Base-by-base conservation (phyloP, 92 coral and sea anemone genomes). In the Umimayanthus chanpuru region DNA sequence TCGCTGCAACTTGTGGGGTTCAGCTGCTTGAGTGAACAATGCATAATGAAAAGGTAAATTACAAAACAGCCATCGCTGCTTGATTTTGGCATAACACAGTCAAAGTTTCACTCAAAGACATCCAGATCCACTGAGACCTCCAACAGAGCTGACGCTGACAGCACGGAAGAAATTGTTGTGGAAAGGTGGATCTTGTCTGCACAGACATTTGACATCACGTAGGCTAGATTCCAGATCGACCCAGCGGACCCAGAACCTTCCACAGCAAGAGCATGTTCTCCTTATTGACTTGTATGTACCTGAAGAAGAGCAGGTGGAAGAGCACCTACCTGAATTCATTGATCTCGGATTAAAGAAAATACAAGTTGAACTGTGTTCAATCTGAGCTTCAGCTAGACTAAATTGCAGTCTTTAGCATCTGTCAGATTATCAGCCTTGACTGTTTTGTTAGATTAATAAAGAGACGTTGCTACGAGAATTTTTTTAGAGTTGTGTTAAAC, bases 151-250 rank as follows among this genome's bases (percentile, higher is more conserved):
- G 74, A 8, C 74, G 26, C 74, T 70, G 74, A 70, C 74, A 70
- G 74, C 39, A 70, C 39, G 74, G 74, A 70, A 70, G 74, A 70
- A 70, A 16, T n/a, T 6, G 74, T 68, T 68, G 74, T 68, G 38
- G 74, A 68, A 68, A 68, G 74, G 74, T 68, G 74, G 74, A 68
- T 68, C 74, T 68, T 68, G 74, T 68, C 74, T 68, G 74, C 74
- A 68, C 74, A 68, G 74, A 49, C 55, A 49, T 49, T 12, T 49
- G 11, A 68, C 74, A 68, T 68, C 74, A 68, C 74, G 38, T 68
- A 68, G 74, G 74, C 74, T 68, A 68, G 74, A 68, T 68, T 68
- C 74, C 74, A 68, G n/a, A n/a, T n/a, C n/a, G 74, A 68, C 74
- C 74, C 74, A 68, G 74, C 74, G 38, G 36, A 68, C 74, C 74